Percentiles rank a stretch among this genome's conserved stretches.
Evolutionary conservation across 2,888 invertebrate species (phyloP).

Genomic region (Drosophila phalerata): DNA sequence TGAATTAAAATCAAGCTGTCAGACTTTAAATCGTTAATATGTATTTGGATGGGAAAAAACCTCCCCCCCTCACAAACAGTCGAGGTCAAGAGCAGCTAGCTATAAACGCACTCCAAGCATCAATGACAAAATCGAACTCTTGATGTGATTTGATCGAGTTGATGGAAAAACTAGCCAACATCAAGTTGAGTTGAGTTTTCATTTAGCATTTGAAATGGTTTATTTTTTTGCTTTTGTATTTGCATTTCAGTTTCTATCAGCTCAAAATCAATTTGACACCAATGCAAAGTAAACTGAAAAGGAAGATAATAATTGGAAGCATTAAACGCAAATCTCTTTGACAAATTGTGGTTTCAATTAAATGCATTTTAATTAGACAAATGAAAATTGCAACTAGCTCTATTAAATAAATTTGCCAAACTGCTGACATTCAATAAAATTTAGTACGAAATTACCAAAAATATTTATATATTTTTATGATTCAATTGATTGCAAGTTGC

Average conservation of each 20-base stretch:
- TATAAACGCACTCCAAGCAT: constrained; percentile 15
- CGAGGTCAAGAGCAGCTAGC: constrained; percentile 46
- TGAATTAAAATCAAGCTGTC: constrained; percentile 28
- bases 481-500: constrained; percentile 42
- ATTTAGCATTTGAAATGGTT: constrained; percentile 17
- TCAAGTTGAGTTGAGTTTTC: constrained; percentile 2
- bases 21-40: constrained; percentile 18
- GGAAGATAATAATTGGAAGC: constrained; percentile 1
- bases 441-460: neutral
- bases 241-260: neutral
- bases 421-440: neutral
- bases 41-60: neutral
- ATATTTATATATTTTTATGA: constrained; percentile 1
- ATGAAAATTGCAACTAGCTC: neutral
- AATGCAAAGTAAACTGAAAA: constrained; percentile 6
- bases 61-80: neutral
- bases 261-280: constrained; percentile 5
- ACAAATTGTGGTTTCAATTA: neutral
- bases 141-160: constrained; percentile 36
- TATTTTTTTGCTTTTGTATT: neutral
- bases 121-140: constrained; percentile 42
- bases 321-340: neutral
- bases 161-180: constrained; percentile 21
- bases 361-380: constrained; percentile 2
- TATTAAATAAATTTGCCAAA: neutral